Conservation (phyloP, 2,797 vertebrate genomes). For the Staurois parvus region DNA sequence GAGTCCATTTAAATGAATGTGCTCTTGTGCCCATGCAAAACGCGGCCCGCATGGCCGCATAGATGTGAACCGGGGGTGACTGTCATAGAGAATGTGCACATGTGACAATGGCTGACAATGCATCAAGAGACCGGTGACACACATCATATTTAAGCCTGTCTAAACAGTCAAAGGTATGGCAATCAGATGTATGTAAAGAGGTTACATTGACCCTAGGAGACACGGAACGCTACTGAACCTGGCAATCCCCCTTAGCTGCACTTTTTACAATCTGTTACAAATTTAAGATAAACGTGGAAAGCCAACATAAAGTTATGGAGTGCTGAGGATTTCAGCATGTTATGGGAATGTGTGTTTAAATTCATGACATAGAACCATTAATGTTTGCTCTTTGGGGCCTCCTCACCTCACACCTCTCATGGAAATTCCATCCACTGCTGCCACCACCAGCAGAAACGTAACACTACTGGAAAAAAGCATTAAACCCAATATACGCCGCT, state of each 20-base stretch:
- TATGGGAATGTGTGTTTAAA: slow-evolving; percentile 13
- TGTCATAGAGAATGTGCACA: too few species aligned
- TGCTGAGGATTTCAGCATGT: slow-evolving; percentile 2
- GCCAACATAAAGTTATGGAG: slow-evolving; percentile 25
- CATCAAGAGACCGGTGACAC: background rate
- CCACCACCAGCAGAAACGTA: slow-evolving; percentile 40
- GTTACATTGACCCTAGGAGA: background rate
- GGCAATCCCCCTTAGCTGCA: background rate
- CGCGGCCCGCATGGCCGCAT: too few species aligned
- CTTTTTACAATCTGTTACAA: slow-evolving; percentile 23
- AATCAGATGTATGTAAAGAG: background rate
- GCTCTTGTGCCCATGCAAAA: too few species aligned
- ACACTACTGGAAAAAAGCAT: slow-evolving; percentile 48
- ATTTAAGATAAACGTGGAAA: slow-evolving; percentile 10
- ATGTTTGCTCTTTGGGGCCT: slow-evolving; percentile 24
- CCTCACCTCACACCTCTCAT: slow-evolving; percentile 38
- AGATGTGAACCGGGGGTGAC: too few species aligned
- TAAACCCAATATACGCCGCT: slow-evolving; percentile 30
- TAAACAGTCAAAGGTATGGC: background rate
- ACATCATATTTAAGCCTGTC: background rate
- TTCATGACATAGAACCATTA: slow-evolving; percentile 34
- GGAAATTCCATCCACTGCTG: slow-evolving; percentile 45
- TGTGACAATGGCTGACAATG: background rate
- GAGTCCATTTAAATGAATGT: too few species aligned
- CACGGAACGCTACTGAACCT: background rate